These are phyloP conservation scores for Sceliomorpha sp. DNA, from an alignment of 2,888 invertebrate genomes.

Conservation along the genomic window DNA sequence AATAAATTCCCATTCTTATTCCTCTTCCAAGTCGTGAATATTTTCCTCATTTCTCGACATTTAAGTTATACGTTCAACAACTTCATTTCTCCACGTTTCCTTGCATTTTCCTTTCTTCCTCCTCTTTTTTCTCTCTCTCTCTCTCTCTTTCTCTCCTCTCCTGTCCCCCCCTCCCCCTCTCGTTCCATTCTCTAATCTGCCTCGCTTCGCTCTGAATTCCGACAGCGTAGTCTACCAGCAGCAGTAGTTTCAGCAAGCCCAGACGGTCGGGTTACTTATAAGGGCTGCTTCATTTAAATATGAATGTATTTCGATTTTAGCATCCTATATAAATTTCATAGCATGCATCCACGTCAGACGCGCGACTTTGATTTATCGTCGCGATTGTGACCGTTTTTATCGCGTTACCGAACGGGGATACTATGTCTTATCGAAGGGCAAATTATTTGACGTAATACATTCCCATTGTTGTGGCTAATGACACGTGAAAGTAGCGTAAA, in stretches of 20 bases:
- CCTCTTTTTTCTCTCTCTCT: constrained; percentile 2
- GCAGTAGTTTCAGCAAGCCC: constrained; percentile 9
- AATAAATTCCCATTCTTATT: neutral
- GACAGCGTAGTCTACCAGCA: constrained; percentile 9
- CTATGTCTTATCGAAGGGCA: too few relatives aligned
- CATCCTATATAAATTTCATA: constrained; percentile 16
- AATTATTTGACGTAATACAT: neutral
- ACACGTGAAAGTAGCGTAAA: too few relatives aligned
- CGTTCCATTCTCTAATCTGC: constrained; percentile 11
- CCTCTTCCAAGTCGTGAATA: neutral
- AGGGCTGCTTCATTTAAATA: constrained; percentile 14
- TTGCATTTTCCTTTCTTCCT: neutral
- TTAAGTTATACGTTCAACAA: constrained; percentile 10
- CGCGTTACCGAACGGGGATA: too few relatives aligned
- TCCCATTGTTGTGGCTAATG: too few relatives aligned
- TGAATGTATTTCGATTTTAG: constrained; percentile 17
- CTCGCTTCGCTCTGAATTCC: constrained; percentile 14
- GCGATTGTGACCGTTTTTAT: constrained; percentile 1
- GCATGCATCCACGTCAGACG: constrained; percentile 6
- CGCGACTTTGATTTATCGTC: constrained; percentile 10
- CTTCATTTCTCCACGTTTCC: constrained; percentile 2
- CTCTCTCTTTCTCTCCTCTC: constrained; percentile 1
- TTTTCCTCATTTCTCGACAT: constrained; percentile 4
- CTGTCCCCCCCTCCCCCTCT: neutral
- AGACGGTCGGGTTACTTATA: constrained; percentile 13